Percentiles rank a stretch among this genome's conserved stretches.
Conservation (phyloP, 2,888 invertebrate species). For the Sepioteuthis lessoniana region DNA sequence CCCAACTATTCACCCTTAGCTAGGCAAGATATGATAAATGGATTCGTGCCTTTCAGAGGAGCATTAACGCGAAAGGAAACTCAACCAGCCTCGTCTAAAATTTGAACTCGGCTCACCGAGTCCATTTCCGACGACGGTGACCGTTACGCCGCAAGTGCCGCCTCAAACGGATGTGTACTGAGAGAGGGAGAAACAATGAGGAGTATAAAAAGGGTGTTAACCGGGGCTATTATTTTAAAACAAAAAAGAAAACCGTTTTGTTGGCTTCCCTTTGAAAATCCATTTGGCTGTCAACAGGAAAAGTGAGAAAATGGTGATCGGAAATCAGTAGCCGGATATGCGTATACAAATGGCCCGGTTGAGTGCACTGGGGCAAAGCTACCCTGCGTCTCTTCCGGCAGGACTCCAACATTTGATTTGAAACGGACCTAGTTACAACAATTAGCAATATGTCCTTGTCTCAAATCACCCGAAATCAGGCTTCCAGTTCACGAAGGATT, state of each 20-base stretch:
- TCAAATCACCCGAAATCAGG: neutral
- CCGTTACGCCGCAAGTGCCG: too few species aligned
- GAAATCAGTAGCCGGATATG: neutral
- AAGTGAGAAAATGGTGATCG: neutral
- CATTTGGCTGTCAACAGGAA: neutral
- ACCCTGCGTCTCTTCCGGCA: neutral
- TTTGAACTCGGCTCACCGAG: too few species aligned
- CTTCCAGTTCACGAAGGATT: neutral
- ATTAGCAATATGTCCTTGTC: neutral
- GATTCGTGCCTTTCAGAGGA: too few species aligned
- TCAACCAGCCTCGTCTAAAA: too few species aligned
- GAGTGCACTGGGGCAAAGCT: neutral
- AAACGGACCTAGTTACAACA: slow-evolving; percentile 1
- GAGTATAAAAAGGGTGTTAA: neutral
- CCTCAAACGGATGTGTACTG: too few species aligned
- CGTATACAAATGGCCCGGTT: neutral
- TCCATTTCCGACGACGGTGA: too few species aligned
- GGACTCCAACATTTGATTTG: neutral
- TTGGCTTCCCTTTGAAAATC: neutral
- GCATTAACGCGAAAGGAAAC: too few species aligned
- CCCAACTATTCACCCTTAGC: too few species aligned
- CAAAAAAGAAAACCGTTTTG: neutral
- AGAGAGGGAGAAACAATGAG: neutral
- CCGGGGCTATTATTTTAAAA: neutral
- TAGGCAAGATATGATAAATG: too few species aligned